Evolutionary conservation across 2,113 vertebrate genomes (phyloP), one percentile per base, ranked within the genome.

Genomic region (Aramus guarauna): DNA sequence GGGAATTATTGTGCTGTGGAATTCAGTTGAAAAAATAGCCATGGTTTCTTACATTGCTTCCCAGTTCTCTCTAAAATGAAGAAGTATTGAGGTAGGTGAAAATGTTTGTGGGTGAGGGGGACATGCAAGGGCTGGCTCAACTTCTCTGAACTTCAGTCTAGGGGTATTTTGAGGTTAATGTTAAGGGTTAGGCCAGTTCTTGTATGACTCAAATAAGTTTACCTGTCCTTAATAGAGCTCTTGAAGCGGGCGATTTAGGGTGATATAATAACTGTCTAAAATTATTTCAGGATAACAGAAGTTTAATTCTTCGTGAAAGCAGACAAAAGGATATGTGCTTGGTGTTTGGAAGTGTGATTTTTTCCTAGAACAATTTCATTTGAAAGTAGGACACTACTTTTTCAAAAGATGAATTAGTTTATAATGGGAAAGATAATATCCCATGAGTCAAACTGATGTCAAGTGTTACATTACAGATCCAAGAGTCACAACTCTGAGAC

Each of bases 381-480:
- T 66, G 63, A 89, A 95, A 95, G 30, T 82, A 87, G 73, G 45
- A 81, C 29, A 24, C 32, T 79, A 47, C 53, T 84, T 93, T 90
- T 93, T 80, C 32, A 27, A 68, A 95, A 94, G 73, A 94, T 69
- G 39, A 72, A 82, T 94, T 84, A 56, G n/a, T 79, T 92, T 89
- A n/a, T 94, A 94, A 94, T 66, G 36, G 59, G 60, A 87, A 89
- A 53, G 67, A 94, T 90, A 88, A 89, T 72, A 96, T 72, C 53
- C 73, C 26, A 41, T 48, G 73, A 79, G 73, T 80, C 80, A 95
- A 97, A 89, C 18, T 50, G 56, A 72, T 92, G 91, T 91, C 92
- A 91, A 96, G 48, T 27, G 45, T 76, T 95, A 75, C 67, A 10
- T 80, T 94, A 58, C 32, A 87, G 66, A 95, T 94, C 80, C 94